Evolutionary conservation across 2,888 invertebrate genomes (phyloP).

Genomic region (Watsonalla cultraria): DNA sequence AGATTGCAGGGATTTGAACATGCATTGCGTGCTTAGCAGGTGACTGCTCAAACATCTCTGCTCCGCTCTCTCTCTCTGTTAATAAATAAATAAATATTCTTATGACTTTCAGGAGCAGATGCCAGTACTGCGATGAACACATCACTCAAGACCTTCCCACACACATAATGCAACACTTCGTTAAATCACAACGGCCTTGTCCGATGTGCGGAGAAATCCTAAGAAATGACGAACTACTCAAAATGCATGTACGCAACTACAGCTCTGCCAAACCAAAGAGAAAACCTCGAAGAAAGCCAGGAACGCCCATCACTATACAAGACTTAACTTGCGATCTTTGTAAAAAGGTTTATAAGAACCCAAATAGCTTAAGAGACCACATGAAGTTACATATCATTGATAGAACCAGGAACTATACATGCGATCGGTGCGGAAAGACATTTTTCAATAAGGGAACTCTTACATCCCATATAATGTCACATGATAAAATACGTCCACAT

Average conservation of each 20-base stretch:
- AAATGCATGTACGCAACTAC: conserved; percentile 47
- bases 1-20: not conserved
- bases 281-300: conserved; percentile 51
- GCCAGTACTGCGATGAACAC: conserved; percentile 45
- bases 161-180: conserved; percentile 46
- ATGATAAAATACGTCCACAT: conserved; percentile 61
- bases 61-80: too few species aligned
- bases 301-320: conserved; percentile 55
- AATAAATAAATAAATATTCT: conserved; percentile 1
- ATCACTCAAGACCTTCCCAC: conserved; percentile 21
- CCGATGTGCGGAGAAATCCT: conserved; percentile 56
- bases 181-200: conserved; percentile 44
- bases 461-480: conserved; percentile 64
- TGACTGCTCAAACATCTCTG: too few species aligned
- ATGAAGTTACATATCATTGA: conserved; percentile 77
- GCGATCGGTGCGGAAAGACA: conserved; percentile 67
- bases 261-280: conserved; percentile 40
- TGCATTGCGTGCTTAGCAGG: too few species aligned
- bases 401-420: conserved; percentile 60
- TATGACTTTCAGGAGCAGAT: conserved; percentile 37
- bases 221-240: conserved; percentile 44
- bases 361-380: conserved; percentile 63
- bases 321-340: conserved; percentile 62
- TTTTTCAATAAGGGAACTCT: conserved; percentile 68
- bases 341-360: conserved; percentile 61